A percentile compares a stretch with the other conserved stretches of the same genome.
Conservation (phyloP, 1,140 invertebrate species). For the Pseudomyrmex sp. region DNA sequence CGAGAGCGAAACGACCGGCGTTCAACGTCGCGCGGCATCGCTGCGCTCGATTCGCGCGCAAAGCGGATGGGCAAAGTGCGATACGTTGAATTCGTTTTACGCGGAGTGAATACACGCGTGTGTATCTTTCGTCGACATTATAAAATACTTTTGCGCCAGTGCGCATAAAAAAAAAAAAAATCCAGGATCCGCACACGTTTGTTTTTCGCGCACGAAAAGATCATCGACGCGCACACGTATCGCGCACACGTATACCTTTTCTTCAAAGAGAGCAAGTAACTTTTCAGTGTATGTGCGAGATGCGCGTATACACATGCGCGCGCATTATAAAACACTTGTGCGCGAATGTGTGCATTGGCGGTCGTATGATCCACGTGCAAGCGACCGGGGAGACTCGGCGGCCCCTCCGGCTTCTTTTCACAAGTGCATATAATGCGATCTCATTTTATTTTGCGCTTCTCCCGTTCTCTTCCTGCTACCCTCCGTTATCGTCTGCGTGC, state of each 20-base stretch:
- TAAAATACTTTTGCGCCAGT: slow-evolving; percentile 48
- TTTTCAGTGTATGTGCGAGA: not conserved
- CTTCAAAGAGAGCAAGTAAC: slow-evolving; percentile 44
- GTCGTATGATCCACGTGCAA: slow-evolving; percentile 35
- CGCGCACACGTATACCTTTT: not conserved
- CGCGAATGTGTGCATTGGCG: slow-evolving; percentile 17
- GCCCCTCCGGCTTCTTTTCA: slow-evolving; percentile 68
- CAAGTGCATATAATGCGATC: slow-evolving; percentile 74
- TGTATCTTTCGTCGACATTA: slow-evolving; percentile 40
- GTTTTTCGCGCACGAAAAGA: slow-evolving; percentile 37
- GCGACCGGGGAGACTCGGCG: slow-evolving; percentile 30
- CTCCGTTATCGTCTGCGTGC: slow-evolving; percentile 69
- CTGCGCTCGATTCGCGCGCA: slow-evolving; percentile 12
- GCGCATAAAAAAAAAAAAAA: slow-evolving; percentile 34
- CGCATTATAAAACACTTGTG: slow-evolving; percentile 44
- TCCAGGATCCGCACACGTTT: slow-evolving; percentile 40
- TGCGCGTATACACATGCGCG: not conserved
- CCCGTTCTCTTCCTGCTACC: not conserved
- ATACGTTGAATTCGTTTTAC: slow-evolving; percentile 32
- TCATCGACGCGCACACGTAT: not conserved
- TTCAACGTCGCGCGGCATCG: slow-evolving; percentile 1
- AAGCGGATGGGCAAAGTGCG: not conserved
- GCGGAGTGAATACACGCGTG: not conserved
- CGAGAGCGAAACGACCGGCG: not conserved
- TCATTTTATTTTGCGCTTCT: slow-evolving; percentile 72